These are phyloP conservation scores for Xestia ashworthii DNA, from an alignment of 2,888 invertebrate genomes.

Conservation along the genomic window DNA sequence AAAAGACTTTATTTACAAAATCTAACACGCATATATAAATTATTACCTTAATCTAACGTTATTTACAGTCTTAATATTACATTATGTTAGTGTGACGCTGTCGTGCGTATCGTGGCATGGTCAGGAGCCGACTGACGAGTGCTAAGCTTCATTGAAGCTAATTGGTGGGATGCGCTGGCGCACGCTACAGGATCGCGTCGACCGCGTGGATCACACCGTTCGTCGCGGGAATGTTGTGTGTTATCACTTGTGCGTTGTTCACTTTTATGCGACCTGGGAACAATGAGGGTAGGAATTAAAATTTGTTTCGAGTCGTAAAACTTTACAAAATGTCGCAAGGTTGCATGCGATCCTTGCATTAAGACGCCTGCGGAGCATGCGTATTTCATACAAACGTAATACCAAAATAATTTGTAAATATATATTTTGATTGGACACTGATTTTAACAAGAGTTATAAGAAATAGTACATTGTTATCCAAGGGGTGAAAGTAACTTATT, in stretches of 20 bases:
- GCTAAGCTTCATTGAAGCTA: slow-evolving; percentile 84
- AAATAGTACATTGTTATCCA: no score
- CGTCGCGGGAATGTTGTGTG: slow-evolving; percentile 96
- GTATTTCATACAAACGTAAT: no score
- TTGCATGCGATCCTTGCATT: no score
- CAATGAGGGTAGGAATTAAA: neutral
- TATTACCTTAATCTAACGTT: slow-evolving; percentile 85
- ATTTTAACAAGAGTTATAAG: no score
- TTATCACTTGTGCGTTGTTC: slow-evolving; percentile 95
- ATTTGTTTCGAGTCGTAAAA: neutral
- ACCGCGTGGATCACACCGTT: slow-evolving; percentile 97
- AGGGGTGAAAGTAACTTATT: no score
- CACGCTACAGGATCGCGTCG: slow-evolving; percentile 89
- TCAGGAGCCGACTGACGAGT: slow-evolving; percentile 49
- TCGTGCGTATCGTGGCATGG: slow-evolving; percentile 44
- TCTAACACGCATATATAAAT: slow-evolving; percentile 85
- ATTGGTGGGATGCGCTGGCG: slow-evolving; percentile 68
- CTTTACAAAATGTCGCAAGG: neutral
- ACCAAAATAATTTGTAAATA: no score
- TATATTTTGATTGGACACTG: no score
- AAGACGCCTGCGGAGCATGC: no score
- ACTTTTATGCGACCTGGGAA: slow-evolving; percentile 94
- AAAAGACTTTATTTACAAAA: slow-evolving; percentile 87
- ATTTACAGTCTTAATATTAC: slow-evolving; percentile 87
- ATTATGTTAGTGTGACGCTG: slow-evolving; percentile 58